Percentiles rank a stretch among this genome's conserved stretches.
phyloP scores from a whole-genome alignment of 2,113 vertebrate genomes.

The Serilophus lunatus region DNA sequence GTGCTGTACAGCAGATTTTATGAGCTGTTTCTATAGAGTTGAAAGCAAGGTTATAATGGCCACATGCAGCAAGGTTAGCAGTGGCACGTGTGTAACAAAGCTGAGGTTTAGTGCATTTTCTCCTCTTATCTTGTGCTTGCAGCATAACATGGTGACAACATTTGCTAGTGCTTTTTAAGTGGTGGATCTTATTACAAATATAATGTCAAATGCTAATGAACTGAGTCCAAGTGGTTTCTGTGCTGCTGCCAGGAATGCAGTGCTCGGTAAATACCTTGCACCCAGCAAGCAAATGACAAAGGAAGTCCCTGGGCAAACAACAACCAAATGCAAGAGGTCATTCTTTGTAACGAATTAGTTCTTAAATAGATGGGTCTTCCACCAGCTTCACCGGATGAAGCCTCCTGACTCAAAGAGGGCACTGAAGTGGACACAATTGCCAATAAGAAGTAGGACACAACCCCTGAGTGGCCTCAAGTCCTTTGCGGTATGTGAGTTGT shows the following conservation, averaged over 20 bases:
- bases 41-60: background rate
- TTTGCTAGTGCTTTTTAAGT: background rate
- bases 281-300: background rate
- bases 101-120: background rate
- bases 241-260: background rate
- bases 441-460: background rate
- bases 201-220: background rate
- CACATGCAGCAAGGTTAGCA: background rate
- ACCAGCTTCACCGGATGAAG: background rate
- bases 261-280: background rate
- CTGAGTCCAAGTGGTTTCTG: background rate
- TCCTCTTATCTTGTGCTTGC: background rate
- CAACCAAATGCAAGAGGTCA: background rate
- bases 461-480: background rate
- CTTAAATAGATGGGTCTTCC: background rate
- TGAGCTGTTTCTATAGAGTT: background rate
- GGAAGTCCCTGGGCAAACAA: background rate
- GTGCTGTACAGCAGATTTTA: background rate
- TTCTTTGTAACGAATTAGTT: background rate
- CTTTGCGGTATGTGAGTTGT: background rate
- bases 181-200: background rate
- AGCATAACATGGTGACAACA: fast-evolving
- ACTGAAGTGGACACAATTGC: background rate
- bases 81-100: background rate
- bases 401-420: background rate